Evolutionary conservation across 2,888 invertebrate species (phyloP), one percentile per base, ranked within the genome.

Genomic region (Drosophila prolongata): DNA sequence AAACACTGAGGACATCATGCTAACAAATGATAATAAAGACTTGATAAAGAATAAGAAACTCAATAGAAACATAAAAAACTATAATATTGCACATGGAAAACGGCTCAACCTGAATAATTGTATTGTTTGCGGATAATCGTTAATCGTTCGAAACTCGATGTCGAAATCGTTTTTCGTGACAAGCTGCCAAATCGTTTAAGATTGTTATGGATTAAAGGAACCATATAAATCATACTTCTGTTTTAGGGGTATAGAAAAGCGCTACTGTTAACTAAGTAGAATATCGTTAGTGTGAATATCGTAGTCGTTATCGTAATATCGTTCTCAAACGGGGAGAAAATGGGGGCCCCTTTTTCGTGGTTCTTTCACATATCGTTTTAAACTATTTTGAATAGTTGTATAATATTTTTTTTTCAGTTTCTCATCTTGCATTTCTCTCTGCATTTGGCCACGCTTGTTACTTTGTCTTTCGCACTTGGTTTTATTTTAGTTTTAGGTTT

Each of bases 381-480:
- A 38, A 79, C 79, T 80, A 77, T 80, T 84, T 83, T 38, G 24
- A 80, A 82, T 82, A 80, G 76, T 68, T 74, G 42, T 64, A 60
- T 64, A 59, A 42, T 49, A 30, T 46, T 38, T 34, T 13, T 19
- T 59, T 50, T 19, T 69, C 68, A 58, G 44, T 71, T 52, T 38
- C 58, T 57, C 53, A 49, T 55, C 67, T 57, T 68, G 66, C 70
- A 76, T 77, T 67, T 71, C 56, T 69, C 59, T 30, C 52, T 74
- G 85, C 73, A 82, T 90, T 90, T 90, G 89, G 89, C 89, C 88
- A 90, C 89, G 86, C 67, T 81, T 83, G 86, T 83, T 83, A 76
- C 74, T 74, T 70, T 76, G 57, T 76, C 76, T 78, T 84, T 81
- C 85, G 79, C 85, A 80, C 73, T 67, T 84, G 52, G 70, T 78